phyloP scores from a whole-genome alignment of 2,888 invertebrate genomes.

The Hybos culiciformis region DNA sequence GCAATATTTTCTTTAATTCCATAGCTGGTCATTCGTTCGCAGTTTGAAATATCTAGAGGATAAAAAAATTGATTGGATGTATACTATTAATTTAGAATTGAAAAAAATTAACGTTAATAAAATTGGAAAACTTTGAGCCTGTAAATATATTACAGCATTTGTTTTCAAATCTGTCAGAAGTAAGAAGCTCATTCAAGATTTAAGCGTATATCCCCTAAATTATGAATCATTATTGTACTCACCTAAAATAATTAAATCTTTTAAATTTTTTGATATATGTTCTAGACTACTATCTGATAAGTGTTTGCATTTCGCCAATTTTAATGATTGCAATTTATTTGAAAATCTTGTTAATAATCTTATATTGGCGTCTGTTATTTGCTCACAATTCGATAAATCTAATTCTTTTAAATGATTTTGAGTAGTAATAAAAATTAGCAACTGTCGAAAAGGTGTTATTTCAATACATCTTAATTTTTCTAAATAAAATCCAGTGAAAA shows the following conservation, averaged over 20 bases:
- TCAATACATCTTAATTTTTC: neutral
- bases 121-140: too few species aligned
- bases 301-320: neutral
- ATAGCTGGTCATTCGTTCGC: neutral
- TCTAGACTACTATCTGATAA: neutral
- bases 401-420: neutral
- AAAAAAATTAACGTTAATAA: too few species aligned
- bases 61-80: too few species aligned
- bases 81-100: too few species aligned
- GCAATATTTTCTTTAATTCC: neutral
- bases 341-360: neutral
- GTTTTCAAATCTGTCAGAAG: too few species aligned
- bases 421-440: neutral
- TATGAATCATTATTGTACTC: too few species aligned
- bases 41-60: neutral
- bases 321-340: neutral
- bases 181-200: too few species aligned
- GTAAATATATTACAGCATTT: too few species aligned
- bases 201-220: too few species aligned
- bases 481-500: conserved; percentile 1
- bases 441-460: neutral
- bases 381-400: neutral
- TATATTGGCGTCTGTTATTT: neutral
- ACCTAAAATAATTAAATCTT: too few species aligned
- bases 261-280: neutral